phyloP scores from a whole-genome alignment of 2,113 vertebrate genomes.

The Morone chrysops region DNA sequence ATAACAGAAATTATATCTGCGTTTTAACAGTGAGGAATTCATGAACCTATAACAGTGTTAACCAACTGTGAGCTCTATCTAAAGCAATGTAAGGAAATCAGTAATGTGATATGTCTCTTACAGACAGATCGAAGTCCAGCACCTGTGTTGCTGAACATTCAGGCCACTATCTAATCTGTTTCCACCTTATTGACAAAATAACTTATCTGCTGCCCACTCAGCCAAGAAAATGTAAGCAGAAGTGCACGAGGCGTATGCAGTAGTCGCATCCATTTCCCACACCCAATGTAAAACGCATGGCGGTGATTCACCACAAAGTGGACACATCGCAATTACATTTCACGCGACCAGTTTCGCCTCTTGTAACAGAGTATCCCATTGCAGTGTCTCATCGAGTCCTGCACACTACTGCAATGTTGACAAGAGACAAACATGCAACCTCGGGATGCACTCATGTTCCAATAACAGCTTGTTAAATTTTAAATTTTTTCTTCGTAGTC shows the following conservation, averaged over 20 bases:
- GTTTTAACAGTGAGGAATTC: neutral
- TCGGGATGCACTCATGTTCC: constrained; percentile 19
- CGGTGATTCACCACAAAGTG: constrained; percentile 40
- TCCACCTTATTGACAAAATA: constrained; percentile 61
- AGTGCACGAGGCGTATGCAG: constrained; percentile 23
- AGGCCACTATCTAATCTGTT: constrained; percentile 40
- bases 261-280: constrained; percentile 47
- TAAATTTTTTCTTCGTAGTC: constrained; percentile 19
- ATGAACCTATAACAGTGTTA: neutral
- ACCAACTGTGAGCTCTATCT: constrained; percentile 1
- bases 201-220: constrained; percentile 55
- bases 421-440: constrained; percentile 37
- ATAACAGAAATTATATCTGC: too few species aligned
- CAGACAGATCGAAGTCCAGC: constrained; percentile 29
- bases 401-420: constrained; percentile 41
- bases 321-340: constrained; percentile 59
- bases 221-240: constrained; percentile 52
- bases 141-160: constrained; percentile 32
- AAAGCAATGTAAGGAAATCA: constrained; percentile 15
- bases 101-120: neutral
- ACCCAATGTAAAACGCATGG: constrained; percentile 46
- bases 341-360: constrained; percentile 12
- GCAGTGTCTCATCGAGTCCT: constrained; percentile 14
- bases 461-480: constrained; percentile 42
- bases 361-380: constrained; percentile 27